Evolutionary conservation across 2,888 invertebrate genomes (phyloP), one percentile per base, ranked within the genome.

Genomic region (Drosophila gaucha): DNA sequence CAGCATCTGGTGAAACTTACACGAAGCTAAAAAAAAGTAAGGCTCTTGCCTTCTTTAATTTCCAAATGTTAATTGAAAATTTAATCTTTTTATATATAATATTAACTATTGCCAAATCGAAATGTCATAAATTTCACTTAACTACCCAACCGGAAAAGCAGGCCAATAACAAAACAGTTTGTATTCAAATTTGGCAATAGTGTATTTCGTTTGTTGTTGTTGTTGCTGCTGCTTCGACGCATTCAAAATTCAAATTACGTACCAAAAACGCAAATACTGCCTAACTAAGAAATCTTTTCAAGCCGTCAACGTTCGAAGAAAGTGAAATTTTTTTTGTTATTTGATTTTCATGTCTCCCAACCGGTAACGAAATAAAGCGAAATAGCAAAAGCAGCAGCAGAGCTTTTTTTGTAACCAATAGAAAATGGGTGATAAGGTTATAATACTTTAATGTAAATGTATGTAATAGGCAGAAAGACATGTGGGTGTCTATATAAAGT

Each of bases 311-410:
- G 65, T 55, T 59, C 71, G 66, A 82, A 85, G 84, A 85, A 85
- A 85, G 84, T 85, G 84, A 85, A 85, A 85, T 66, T 82, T 82
- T 71, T 67, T 41, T 47, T 49, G 24, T 67, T 67, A 52, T 73
- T 64, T 59, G n/a, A 51, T 70, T 55, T 35, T 41, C 47, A 36
- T 66, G 39, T 58, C 51, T 69, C 36, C 35, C 51, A 38, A 60
- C 56, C 74, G 58, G 57, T 63, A 69, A 59, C 50, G 47, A 59
- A 67, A 64, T 55, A 47, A 66, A 22, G 5, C 22, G 22, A 22
- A 22, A 5, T 5, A 24, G 26, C 63, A 74, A 74, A 69, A 44
- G 49, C 63, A 59, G 55, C 65, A 60, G 52, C 64, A 60, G 65
- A 51, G 55, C 35, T 50, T 56, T 36, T 14, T 26, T 26, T 26